Base-by-base conservation (phyloP, 2,888 invertebrate species). In the Mechanitis messenoides region DNA sequence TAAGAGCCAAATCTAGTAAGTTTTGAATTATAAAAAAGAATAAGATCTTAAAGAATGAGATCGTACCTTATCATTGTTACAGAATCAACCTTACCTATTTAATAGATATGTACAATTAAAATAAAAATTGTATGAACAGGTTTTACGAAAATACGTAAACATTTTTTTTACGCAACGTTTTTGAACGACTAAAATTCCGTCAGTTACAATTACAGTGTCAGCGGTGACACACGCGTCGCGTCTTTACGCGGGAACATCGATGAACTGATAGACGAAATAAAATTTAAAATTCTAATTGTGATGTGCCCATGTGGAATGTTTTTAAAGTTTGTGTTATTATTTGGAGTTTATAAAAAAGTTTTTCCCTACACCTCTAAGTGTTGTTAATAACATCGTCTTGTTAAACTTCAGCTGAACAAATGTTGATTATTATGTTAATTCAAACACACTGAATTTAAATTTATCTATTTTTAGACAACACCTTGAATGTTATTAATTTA, bases 161-260 rank as follows among this genome's bases (percentile, higher is more conserved):
- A 31, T 50, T 50, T 50, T 47, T 50, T 50, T 50, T 50, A 50
- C 31, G 28, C 9, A 50, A 50, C 50, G 50, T 50, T 50, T 50
- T 50, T 50, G 50, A 50, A 20, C 46, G 42, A 9, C 50, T 11
- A 33, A 63, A 55, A 72, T 68, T 70, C 59, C 67, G 71, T 68
- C 79, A 85, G 85, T 85, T 74, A 74, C 66, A 64, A 68, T 65
- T 63, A 64, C 60, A 71, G 69, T 68, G 66, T 62, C 65, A 70
- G 59, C 62, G 71, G 74, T 79, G 74, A 70, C 71, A 74, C 75
- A 78, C 83, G 79, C 69, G 72, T 74, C 70, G 72, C 67, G 66
- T 56, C 46, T 77, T 79, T 75, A 54, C 83, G 84, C 85, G 84
- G 83, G 79, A 84, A 85, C 81, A 72, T 31, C 50, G 42, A 9